Evolutionary conservation across 2,888 invertebrate genomes (phyloP), one percentile per base, ranked within the genome.

Genomic region (Acleris literana): DNA sequence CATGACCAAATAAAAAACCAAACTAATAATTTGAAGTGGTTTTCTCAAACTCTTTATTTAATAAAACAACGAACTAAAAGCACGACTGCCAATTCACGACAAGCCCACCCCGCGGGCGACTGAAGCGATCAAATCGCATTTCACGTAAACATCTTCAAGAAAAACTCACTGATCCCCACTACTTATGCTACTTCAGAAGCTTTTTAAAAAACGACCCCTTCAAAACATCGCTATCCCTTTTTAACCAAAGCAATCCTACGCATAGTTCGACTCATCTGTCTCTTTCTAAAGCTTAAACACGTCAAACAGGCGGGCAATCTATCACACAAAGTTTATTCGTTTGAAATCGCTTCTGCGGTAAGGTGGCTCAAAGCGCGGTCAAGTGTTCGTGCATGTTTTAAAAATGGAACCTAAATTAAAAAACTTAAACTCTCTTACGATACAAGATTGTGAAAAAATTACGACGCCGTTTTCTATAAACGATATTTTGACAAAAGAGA

Each of bases 381-480:
- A 79, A 84, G 82, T 85, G 84, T 68, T 69, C 67, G 73, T 79
- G 76, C 71, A 84, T 84, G 84, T 84, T 72, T 78, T 68, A 69
- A 82, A 80, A 83, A 92, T 92, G 92, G 92, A 92, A 78, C 79
- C 91, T 29, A 90, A 90, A 83, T 76, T 88, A 62, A 90, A 89
- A 75, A 84, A 77, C 70, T 87, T 82, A 71, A 87, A 89, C 57
- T 74, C 86, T 5, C 70, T 85, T 57, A 76, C 80, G 5, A 81
- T 88, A 65, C 86, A 85, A 79, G 90, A 92, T 48, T 85, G 91
- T 83, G 91, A 92, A 71, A 92, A 91, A 72, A 87, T 87, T 1
- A 87, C 93, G 11, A 96, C 95, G 11, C 95, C 96, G 44, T 96
- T 96, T 85, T 95, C 95, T 11, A 96, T 96, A 63, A 95, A 95